Percentiles rank a stretch among this genome's conserved stretches.
phyloP scores from a whole-genome alignment of 2,888 invertebrate species.

The Pardosa pseudoannulata region DNA sequence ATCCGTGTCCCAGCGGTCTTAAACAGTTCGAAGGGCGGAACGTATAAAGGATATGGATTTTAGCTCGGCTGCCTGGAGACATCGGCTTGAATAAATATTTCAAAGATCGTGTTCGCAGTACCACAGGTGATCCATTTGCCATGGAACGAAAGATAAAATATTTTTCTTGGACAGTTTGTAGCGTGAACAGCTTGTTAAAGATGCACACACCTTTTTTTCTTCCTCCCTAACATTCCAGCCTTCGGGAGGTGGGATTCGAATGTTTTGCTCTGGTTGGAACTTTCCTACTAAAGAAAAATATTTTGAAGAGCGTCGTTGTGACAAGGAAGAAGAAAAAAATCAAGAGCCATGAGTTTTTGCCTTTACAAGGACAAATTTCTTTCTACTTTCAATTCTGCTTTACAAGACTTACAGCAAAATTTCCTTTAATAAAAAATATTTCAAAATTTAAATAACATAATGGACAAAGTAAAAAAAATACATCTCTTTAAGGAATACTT shows the following conservation, averaged over 20 bases:
- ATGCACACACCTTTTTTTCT: neutral
- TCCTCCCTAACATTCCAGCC: neutral
- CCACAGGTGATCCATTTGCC: constrained; percentile 12
- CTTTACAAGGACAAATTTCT: too few relatives aligned
- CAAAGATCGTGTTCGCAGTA: neutral
- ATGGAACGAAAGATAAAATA: neutral
- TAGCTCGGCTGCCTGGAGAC: neutral
- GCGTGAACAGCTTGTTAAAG: constrained; percentile 17
- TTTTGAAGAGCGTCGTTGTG: neutral
- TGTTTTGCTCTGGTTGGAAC: neutral
- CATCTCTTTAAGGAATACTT: too few relatives aligned
- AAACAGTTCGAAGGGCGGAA: neutral
- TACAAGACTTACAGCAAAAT: too few relatives aligned
- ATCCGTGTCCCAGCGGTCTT: neutral
- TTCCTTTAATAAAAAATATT: too few relatives aligned
- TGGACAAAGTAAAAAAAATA: too few relatives aligned
- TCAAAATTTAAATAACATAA: too few relatives aligned
- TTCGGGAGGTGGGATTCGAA: neutral
- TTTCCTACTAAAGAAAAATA: neutral
- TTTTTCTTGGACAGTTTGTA: constrained; percentile 10
- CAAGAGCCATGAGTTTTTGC: too few relatives aligned
- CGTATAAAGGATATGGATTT: neutral
- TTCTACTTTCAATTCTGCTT: too few relatives aligned
- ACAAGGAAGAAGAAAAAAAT: too few relatives aligned
- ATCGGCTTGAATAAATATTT: constrained; percentile 9